Percentiles rank a stretch among this genome's conserved stretches.
phyloP scores from a whole-genome alignment of 2,888 invertebrate genomes.

The Gymnoscelis rufifasciata region DNA sequence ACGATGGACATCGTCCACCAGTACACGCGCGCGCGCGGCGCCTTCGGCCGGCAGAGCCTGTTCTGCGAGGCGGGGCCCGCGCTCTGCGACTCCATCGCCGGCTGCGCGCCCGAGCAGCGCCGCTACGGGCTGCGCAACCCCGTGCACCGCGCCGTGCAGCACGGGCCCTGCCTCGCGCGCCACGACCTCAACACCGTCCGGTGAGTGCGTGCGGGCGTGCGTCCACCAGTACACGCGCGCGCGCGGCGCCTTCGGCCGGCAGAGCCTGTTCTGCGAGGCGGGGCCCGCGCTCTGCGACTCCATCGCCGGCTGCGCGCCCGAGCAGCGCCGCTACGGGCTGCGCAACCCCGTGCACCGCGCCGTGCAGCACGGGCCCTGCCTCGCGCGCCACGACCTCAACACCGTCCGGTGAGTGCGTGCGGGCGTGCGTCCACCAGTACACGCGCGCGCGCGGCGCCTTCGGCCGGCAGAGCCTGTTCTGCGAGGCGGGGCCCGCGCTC shows the following conservation, averaged over 20 bases:
- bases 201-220: slow-evolving; percentile 32
- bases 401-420: slow-evolving; percentile 68
- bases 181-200: slow-evolving; percentile 79
- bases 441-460: slow-evolving; percentile 62
- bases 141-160: slow-evolving; percentile 68
- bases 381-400: slow-evolving; percentile 73
- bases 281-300: slow-evolving; percentile 57
- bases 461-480: slow-evolving; percentile 72
- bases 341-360: slow-evolving; percentile 73
- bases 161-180: slow-evolving; percentile 55
- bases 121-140: slow-evolving; percentile 75
- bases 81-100: slow-evolving; percentile 59
- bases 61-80: slow-evolving; percentile 63
- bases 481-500: slow-evolving; percentile 54
- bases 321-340: slow-evolving; percentile 62
- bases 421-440: slow-evolving; percentile 47
- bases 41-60: slow-evolving; percentile 71
- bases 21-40: slow-evolving; percentile 62
- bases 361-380: slow-evolving; percentile 65
- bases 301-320: slow-evolving; percentile 45
- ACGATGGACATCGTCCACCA: slow-evolving; percentile 41
- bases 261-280: slow-evolving; percentile 68
- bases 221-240: slow-evolving; percentile 61
- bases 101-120: slow-evolving; percentile 48
- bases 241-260: slow-evolving; percentile 67